These are phyloP conservation scores for Rhopalosiphum padi DNA, from an alignment of 1,140 invertebrate genomes.

Conservation along the genomic window DNA sequence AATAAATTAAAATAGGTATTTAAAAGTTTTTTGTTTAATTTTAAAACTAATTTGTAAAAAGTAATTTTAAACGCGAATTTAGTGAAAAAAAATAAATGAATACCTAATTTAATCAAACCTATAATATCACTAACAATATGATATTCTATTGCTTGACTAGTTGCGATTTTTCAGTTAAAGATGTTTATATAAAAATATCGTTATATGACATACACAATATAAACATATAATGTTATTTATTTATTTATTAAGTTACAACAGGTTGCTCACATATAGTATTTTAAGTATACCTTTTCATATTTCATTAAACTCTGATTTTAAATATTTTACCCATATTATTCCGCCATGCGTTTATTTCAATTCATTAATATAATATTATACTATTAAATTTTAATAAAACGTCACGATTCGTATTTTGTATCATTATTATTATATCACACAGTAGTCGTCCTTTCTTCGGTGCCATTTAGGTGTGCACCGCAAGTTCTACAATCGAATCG, in stretches of 20 bases:
- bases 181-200: not conserved
- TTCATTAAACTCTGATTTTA: not conserved
- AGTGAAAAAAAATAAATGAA: not conserved
- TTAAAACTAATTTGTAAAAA: not conserved
- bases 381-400: not conserved
- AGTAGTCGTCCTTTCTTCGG: not conserved
- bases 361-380: not conserved
- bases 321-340: not conserved
- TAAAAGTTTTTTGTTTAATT: not conserved
- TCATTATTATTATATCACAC: not conserved
- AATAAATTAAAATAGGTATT: not conserved
- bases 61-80: not conserved
- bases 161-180: not conserved
- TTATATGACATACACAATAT: not conserved
- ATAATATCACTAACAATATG: too few species aligned
- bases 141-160: too few species aligned
- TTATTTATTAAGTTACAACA: too few species aligned
- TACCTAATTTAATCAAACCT: too few species aligned
- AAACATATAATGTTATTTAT: too few species aligned
- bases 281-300: not conserved
- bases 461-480: not conserved
- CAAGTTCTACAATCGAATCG: not conserved
- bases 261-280: too few species aligned
- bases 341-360: not conserved
- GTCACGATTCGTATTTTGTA: not conserved